Percentiles rank a stretch among this genome's conserved stretches.
These are phyloP conservation scores for Oscheius sp. DNA, from an alignment of 2,888 invertebrate species.

Conservation along the genomic window DNA sequence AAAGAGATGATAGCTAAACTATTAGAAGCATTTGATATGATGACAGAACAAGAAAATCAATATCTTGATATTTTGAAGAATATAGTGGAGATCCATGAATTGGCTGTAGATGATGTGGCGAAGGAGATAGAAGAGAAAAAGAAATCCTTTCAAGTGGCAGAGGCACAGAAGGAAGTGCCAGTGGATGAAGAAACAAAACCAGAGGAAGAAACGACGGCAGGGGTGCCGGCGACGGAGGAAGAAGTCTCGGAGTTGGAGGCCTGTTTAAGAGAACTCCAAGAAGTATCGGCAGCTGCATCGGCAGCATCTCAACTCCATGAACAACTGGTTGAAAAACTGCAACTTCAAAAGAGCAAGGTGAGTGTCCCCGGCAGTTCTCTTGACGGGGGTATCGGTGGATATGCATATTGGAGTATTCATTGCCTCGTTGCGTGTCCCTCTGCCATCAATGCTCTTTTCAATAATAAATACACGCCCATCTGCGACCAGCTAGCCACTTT, in stretches of 20 bases:
- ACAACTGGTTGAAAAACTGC: conserved; percentile 47
- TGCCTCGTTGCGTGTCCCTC: conserved; percentile 25
- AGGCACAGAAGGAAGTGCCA: neutral
- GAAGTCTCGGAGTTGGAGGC: conserved; percentile 42
- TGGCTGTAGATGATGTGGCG: conserved; percentile 52
- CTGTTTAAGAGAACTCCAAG: conserved; percentile 42
- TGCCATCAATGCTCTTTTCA: conserved; percentile 23
- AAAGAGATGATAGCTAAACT: conserved; percentile 52
- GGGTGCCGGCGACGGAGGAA: neutral
- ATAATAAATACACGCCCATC: conserved; percentile 26
- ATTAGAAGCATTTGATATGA: conserved; percentile 54
- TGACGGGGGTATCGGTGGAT: neutral
- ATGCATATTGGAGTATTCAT: conserved; percentile 25
- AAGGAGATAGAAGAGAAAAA: conserved; percentile 37
- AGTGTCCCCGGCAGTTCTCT: neutral
- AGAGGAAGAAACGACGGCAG: conserved; percentile 7
- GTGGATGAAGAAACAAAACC: conserved; percentile 30
- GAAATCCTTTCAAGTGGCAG: neutral
- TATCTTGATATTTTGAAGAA: conserved; percentile 58
- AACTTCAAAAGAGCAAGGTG: conserved; percentile 54
- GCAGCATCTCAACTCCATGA: conserved; percentile 54
- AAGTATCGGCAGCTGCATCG: conserved; percentile 44
- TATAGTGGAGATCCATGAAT: conserved; percentile 55
- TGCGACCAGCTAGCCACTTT: conserved; percentile 12
- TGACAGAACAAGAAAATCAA: conserved; percentile 60